Evolutionary conservation across 2,113 vertebrate genomes (phyloP), one percentile per base, ranked within the genome.

Genomic region (Drymodes brunneopygia): DNA sequence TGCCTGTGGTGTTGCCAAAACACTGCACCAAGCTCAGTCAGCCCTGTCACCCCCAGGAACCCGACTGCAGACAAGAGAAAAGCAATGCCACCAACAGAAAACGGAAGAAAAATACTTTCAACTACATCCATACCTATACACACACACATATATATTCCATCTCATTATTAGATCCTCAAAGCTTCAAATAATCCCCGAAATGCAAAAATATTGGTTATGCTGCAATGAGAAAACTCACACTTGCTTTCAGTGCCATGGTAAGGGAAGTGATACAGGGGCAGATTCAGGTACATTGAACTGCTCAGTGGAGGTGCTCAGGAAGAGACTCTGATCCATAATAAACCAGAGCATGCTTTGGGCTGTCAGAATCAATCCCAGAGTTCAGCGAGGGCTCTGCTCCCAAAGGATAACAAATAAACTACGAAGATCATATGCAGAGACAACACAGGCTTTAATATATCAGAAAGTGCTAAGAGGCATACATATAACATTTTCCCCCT

Each of bases 321-420:
- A 83, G 67, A 88, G 71, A 45, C 73, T 44, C 38, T 0, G 1
- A 92, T 54, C 82, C 80, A 28, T 53, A 78, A 81, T 12, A 83
- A 93, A 81, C 72, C 88, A 3, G 31, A 78, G 72, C 65, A 28
- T 24, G 67, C 80, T 88, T 66, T 84, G 70, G 88, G 92, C 85
- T 95, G 90, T 93, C 25, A 3, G 56, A 81, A 86, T 90, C 75
- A 88, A 56, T 92, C 79, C 93, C 11, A 1, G 79, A 90, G 94
- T 90, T 92, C 89, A 81, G 84, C 2, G 0, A 90, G 77, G 90
- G 90, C 69, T 90, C 48, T 22, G 80, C 53, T 93, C 93, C 88
- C 95, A 88, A 81, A 93, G 92, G 93, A 88, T 83, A 95, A 94
- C 69, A 94, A 86, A 88, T 44, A 86, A 87, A 90, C 83, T 67